Evolutionary conservation across 2,888 invertebrate genomes (phyloP), one percentile per base, ranked within the genome.

Genomic region (Polietes domitor): DNA sequence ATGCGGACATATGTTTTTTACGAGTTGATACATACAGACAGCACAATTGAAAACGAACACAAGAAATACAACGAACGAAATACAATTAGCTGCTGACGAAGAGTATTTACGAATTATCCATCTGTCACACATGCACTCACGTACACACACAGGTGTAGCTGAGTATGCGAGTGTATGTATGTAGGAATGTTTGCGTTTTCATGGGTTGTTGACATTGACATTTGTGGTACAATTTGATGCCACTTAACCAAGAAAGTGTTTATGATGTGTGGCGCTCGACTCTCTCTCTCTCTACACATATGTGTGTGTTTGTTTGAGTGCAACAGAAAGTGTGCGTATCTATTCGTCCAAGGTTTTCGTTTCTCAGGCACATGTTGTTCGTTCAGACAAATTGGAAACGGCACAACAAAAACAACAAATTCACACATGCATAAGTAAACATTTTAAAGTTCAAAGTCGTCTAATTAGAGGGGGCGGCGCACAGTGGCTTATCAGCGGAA

Each of bases 121-220:
- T n/a, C 55, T 24, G 58, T 58, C 21, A 58, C 19, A 9, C 7
- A n/a, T n/a, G 32, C 63, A 63, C 32, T 32, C 32, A 58, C 17
- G 3, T 61, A 61, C 5, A n/a, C n/a, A 47, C 1, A 61, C 28
- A 28, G 9, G 12, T 61, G 63, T 63, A 17, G 17, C 24, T 58
- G n/a, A 15, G 61, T 28, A 19, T 63, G 73, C 63, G 17, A 10
- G 55, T 28, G 26, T 63, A 17, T 73, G 32, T n/a, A n/a, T 55
- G 26, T 70, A 61, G 43, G 47, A 58, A 55, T 76, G 28, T 43
- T 58, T 53, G 21, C 47, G 28, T 24, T 76, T 77, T 85, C 80
- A 77, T 68, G 74, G 70, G 58, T 80, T 77, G 80, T 74, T 85
- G 85, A 74, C 85, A 85, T 85, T 85, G 85, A 85, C 82, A 82